Base-by-base conservation (phyloP, 2,888 invertebrate genomes). In the Lepidocyrtoides sp. region DNA sequence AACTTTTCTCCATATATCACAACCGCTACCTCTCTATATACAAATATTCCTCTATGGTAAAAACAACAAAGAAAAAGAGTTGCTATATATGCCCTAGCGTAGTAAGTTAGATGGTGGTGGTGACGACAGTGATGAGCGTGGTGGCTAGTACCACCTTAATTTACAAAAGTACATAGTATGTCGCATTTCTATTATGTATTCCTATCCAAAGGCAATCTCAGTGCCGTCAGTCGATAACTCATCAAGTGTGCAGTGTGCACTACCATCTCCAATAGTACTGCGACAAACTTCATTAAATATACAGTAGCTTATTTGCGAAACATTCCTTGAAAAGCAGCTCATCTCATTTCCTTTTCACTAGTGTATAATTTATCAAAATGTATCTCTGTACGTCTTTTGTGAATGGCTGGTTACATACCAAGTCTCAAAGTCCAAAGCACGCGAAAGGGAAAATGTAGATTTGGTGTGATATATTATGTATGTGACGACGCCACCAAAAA, bases 261-360 rank as follows among this genome's bases (percentile, higher is more conserved):
- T 32, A 26, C 60, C 26, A 60, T 26, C 26, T 0, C 23, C 10
- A 20, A 23, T 26, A 26, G 20, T 23, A 60, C 26, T 77, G 26
- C 48, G 72, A 72, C 72, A 77, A 77, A 29, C 51, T 7, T 77
- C 51, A 77, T 77, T 29, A 77, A 77, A 77, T 77, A 77, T 77
- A 32, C 77, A 77, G 29, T 69, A 51, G 54, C 51, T 77, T 77
- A 77, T 77, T 77, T 29, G 51, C 20, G 29, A 77, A 77, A 51
- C 77, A 51, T 77, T 77, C 54, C 51, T 54, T 26, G 29, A 48
- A 75, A 75, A 44, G 8, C 75, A 8, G 14, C 75, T 44, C 75
- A 77, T 51, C 77, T 77, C 54, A 77, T 51, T 77, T 54, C 77
- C 26, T 77, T 77, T 54, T 36, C 77, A 26, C 77, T 77, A n/a